Conservation (phyloP, 2,113 vertebrate genomes). For the Rhineura floridana region DNA sequence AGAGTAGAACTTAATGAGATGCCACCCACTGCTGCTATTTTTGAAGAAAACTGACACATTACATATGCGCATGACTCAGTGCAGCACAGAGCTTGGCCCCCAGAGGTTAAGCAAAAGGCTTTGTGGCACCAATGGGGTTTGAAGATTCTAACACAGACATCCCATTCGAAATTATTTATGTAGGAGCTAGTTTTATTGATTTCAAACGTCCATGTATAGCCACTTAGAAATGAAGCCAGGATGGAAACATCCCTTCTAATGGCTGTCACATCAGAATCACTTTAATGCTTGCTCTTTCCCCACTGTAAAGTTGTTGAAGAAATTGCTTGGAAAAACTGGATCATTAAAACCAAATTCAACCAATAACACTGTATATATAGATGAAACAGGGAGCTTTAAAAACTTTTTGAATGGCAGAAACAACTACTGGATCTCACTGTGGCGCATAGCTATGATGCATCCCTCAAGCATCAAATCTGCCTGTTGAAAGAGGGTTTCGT, state of each 20-base stretch:
- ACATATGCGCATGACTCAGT: too few relatives aligned
- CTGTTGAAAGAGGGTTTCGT: neutral
- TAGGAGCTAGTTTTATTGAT: neutral
- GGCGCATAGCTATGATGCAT: neutral
- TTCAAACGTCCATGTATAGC: neutral
- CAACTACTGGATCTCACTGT: neutral
- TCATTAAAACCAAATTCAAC: neutral
- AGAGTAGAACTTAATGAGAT: too few relatives aligned
- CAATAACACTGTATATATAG: neutral
- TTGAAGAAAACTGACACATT: neutral
- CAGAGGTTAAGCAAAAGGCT: neutral
- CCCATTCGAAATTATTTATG: neutral
- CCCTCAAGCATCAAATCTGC: neutral
- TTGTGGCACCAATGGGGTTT: too few relatives aligned
- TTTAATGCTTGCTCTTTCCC: neutral
- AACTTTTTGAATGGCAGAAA: neutral
- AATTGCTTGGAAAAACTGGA: neutral
- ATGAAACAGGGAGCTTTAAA: neutral
- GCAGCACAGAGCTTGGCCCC: too few relatives aligned
- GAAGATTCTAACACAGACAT: neutral
- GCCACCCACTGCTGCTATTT: neutral
- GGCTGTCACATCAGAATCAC: constrained; percentile 2
- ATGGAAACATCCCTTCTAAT: neutral
- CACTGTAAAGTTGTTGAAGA: neutral
- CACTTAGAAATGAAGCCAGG: neutral